A percentile compares a stretch with the other conserved stretches of the same genome.
These are phyloP conservation scores for Pocillopora verrucosa DNA, from an alignment of 64 coral and sea anemone genomes.

Conservation along the genomic window DNA sequence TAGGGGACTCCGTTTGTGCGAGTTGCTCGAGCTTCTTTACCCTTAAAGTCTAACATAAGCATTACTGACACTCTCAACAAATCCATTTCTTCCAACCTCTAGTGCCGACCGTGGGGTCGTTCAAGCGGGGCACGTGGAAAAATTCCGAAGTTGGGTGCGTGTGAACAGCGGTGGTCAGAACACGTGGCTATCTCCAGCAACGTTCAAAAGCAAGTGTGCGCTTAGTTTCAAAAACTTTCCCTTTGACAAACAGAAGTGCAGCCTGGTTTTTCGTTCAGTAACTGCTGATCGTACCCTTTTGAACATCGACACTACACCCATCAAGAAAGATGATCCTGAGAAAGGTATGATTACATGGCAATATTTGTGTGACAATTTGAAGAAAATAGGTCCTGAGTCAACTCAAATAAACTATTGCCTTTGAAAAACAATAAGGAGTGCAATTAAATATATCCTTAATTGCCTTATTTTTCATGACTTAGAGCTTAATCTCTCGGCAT, in stretches of 20 bases:
- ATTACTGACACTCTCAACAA: neutral
- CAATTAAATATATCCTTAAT: too few species aligned
- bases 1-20: too few species aligned
- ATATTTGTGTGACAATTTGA: neutral
- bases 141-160: slow-evolving; percentile 48
- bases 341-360: neutral
- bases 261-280: slow-evolving; percentile 30
- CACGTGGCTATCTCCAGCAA: slow-evolving; percentile 59
- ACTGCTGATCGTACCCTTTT: slow-evolving; percentile 7
- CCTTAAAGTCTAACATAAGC: too few species aligned
- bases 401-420: too few species aligned
- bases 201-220: slow-evolving; percentile 57
- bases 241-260: slow-evolving; percentile 67
- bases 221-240: slow-evolving; percentile 71
- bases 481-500: slow-evolving; percentile 10
- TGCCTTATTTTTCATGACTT: neutral
- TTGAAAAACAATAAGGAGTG: too few species aligned
- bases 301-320: neutral
- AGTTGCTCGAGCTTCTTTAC: too few species aligned
- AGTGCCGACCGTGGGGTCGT: slow-evolving; percentile 54
- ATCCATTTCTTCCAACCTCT: neutral
- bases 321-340: neutral
- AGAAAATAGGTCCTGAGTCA: too few species aligned
- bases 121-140: slow-evolving; percentile 58
- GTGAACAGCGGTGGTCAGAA: slow-evolving; percentile 53